Evolutionary conservation across 30 jellyfish, hydroid and myxozoan species (phyloP), one percentile per base, ranked within the genome.

Genomic region (Nemopilema nomurai): DNA sequence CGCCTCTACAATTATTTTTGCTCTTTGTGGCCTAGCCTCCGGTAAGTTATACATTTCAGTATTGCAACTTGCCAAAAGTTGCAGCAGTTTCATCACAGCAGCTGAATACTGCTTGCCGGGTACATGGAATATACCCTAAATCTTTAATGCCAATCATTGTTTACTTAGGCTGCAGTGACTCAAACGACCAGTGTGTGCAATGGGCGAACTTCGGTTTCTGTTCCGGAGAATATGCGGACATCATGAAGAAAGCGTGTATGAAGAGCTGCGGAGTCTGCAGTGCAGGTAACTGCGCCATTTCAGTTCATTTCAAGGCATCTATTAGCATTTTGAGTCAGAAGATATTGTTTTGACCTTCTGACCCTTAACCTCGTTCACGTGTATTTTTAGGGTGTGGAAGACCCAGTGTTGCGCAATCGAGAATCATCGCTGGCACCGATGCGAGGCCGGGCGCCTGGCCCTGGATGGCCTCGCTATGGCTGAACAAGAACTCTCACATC

Each of bases 401-500:
- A 21, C 74, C 97, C 20, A 64, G 57, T 19, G 93, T 82, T 1
- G 81, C 49, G 51, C 97, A 89, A 68, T 53, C 90, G 32, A 74
- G 97, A 68, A 89, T 89, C 62, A 75, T 89, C 22, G 27, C 85
- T 30, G 97, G 97, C 0, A n/a, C 6, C 41, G 83, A 82, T 62
- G 90, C 97, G 18, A 71, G 70, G 50, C 92, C 82, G 9, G 96
- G 96, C 0, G 92, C 96, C 18, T 88, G 96, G 96, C 96, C 96
- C 31, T 88, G 96, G 92, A 88, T 88, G 81, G 96, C 92, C 8
- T 88, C 96, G 18, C 81, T 89, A 4, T 73, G 83, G 84, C 41
- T 67, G 82, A 4, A 83, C 68, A 79, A 78, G 4, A 62, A 82
- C 28, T 49, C 79, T 29, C 97, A 89, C 32, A 67, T 81, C 57